Evolutionary conservation across 2,113 vertebrate genomes (phyloP).

Genomic region (Himantopus leucocephalus): DNA sequence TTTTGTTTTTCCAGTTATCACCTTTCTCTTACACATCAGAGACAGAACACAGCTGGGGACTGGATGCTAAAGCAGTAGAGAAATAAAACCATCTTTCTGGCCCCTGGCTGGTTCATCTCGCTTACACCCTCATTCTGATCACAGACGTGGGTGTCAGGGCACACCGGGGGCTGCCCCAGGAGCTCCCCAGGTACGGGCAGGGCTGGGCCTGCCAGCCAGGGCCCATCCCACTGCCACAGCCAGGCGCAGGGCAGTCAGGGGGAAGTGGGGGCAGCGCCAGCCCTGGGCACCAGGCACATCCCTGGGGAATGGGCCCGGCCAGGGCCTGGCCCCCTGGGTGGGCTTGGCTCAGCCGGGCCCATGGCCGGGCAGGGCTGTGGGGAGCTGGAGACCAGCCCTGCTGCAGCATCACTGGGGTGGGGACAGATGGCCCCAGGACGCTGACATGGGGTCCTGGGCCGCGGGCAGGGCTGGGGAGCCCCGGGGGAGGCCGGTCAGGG

Average conservation of each 20-base stretch:
- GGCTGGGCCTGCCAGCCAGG: neutral
- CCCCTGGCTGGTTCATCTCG: neutral
- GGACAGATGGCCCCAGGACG: neutral
- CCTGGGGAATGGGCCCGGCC: no score
- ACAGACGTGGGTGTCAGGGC: neutral
- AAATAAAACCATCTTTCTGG: neutral
- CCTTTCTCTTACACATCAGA: neutral
- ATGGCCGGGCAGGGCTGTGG: neutral
- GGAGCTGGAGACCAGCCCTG: neutral
- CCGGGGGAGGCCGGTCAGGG: no score
- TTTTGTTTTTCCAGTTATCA: neutral
- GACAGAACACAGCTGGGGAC: neutral
- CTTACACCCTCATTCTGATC: neutral
- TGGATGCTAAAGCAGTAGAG: neutral
- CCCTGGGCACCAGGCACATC: fast-evolving
- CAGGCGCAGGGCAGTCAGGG: fast-evolving
- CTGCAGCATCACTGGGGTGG: neutral
- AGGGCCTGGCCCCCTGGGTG: no score
- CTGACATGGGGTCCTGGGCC: neutral
- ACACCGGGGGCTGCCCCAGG: neutral
- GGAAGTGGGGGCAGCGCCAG: neutral
- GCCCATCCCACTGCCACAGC: neutral
- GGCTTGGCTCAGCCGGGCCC: fast-evolving
- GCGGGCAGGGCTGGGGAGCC: neutral
- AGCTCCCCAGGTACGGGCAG: neutral